Base-by-base conservation (phyloP, 2,888 invertebrate species). In the Allacma fusca region DNA sequence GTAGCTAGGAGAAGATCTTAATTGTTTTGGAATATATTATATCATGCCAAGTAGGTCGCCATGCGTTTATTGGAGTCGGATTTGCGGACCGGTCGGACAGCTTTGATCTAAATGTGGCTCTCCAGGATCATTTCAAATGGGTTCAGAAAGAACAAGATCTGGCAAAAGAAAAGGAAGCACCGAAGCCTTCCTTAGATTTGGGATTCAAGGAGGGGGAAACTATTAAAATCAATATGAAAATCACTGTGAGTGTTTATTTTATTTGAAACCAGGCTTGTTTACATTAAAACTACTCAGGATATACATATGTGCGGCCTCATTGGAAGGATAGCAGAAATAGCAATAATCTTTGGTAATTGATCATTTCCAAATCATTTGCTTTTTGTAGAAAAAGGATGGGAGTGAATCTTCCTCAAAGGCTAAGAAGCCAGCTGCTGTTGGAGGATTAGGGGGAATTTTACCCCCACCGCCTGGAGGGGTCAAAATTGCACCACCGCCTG, bases 151-250 rank as follows among this genome's bases (percentile, higher is more conserved):
- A 91, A 81, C 92, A 93, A 86, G 91, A 93, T 87, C 91, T 93
- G 81, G 92, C 91, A 85, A 84, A 85, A 28, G 85, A 87, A 50
- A 92, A 92, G 85, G 91, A 91, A 76, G 91, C 91, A 77, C 91
- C 91, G 79, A 85, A 85, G 77, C 92, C 91, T 84, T 93, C 95
- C 85, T 88, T 99, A 62, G 98, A 99, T 89, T 90, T 99, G 75
- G 94, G 97, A 70, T 98, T 99, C 87, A 99, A 99, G 86, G 98
- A 98, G 86, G 99, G 99, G 24, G 97, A 99, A 89, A 99, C 98
- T 0, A 99, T 99, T 83, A 98, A 97, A 89, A 97, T 99, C 80
- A 99, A 98, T 86, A 96, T 99, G 94, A 95, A 96, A 88, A 96
- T 96, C 82, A 94, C 95, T 81, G 95, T 95, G 89, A 87, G 89